Conservation (phyloP, 2,888 invertebrate species). For the Notodonta ziczac region DNA sequence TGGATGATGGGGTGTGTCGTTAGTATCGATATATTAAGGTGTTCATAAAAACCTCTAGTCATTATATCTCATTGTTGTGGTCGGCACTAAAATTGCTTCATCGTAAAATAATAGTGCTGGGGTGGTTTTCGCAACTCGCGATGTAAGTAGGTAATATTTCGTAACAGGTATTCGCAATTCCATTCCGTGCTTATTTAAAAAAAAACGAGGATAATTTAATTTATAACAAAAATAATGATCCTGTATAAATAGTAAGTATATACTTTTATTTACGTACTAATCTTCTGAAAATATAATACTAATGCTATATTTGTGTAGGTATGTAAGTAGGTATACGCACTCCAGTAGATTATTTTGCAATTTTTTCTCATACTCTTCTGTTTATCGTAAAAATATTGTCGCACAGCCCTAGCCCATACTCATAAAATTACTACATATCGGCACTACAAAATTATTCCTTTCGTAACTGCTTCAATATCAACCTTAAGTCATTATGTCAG, state of each 20-base stretch:
- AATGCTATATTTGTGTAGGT: no score
- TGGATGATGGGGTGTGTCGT: conserved; percentile 21
- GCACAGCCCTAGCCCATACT: conserved; percentile 44
- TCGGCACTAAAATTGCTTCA: conserved; percentile 63
- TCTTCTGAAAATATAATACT: no score
- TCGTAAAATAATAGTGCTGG: conserved; percentile 53
- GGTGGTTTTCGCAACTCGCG: conserved; percentile 13
- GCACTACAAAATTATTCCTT: conserved; percentile 35
- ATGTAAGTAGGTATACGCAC: no score
- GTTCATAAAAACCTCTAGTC: conserved; percentile 32
- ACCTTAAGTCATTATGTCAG: conserved; percentile 27
- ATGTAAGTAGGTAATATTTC: no score
- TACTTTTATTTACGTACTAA: no score
- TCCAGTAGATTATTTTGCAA: no score
- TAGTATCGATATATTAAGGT: conserved; percentile 26
- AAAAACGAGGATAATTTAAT: no score
- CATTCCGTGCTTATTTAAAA: no score
- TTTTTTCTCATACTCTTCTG: no score
- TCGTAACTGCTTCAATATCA: conserved; percentile 20
- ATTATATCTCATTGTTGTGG: conserved; percentile 55
- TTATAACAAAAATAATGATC: no score
- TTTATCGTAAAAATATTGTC: conserved; percentile 20
- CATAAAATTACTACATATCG: conserved; percentile 65
- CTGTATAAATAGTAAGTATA: no score
- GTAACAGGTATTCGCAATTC: no score